Evolutionary conservation across 2,113 vertebrate genomes (phyloP).

Genomic region (Siphamia tubifer): DNA sequence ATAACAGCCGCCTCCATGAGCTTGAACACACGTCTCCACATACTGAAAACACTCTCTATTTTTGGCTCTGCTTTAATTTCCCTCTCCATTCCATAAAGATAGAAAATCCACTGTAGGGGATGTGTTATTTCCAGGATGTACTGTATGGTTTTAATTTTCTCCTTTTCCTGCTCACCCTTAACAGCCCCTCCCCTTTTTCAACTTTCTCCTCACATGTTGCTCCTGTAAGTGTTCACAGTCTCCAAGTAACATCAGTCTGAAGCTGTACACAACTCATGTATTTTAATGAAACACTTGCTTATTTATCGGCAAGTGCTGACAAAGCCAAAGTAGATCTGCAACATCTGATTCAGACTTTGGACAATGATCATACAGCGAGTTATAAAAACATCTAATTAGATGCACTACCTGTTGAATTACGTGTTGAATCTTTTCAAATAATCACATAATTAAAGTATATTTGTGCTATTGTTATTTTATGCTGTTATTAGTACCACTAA

Average conservation of each 20-base stretch:
- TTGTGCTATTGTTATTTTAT: neutral
- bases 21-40: constrained; percentile 25
- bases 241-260: neutral
- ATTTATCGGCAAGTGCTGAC: constrained; percentile 15
- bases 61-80: constrained; percentile 51
- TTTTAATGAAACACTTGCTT: constrained; percentile 1
- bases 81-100: constrained; percentile 15
- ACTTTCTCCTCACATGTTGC: constrained; percentile 7
- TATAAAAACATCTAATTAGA: neutral
- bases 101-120: constrained; percentile 32
- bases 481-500: neutral
- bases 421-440: neutral
- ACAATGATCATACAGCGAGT: neutral
- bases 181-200: neutral
- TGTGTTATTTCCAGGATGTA: constrained; percentile 46
- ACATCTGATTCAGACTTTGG: neutral
- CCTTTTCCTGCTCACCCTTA: constrained; percentile 38
- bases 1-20: constrained; percentile 13
- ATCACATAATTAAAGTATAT: neutral
- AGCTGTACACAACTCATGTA: neutral
- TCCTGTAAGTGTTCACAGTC: constrained; percentile 1
- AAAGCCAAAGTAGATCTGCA: neutral
- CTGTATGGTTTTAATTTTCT: constrained; percentile 70
- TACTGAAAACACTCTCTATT: constrained; percentile 38
- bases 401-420: neutral